Evolutionary conservation across 2,888 invertebrate genomes (phyloP).

Genomic region (Ectropis crepuscularia): DNA sequence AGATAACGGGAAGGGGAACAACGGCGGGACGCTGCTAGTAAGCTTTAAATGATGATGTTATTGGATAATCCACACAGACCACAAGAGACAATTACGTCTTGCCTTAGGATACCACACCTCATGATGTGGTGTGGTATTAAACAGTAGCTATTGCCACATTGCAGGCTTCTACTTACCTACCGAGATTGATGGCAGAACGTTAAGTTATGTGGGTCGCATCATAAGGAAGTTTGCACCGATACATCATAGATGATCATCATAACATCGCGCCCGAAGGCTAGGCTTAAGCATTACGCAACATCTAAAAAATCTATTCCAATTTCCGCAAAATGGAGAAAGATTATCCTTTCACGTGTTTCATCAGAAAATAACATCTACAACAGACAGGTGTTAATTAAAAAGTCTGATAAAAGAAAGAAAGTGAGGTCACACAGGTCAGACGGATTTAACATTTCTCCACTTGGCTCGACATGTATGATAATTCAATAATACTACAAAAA

Average conservation of each 20-base stretch:
- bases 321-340: slow-evolving; percentile 13
- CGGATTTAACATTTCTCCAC: slow-evolving; percentile 35
- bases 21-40: no score
- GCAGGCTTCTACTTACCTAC: slow-evolving; percentile 13
- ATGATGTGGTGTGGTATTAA: slow-evolving; percentile 18
- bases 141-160: slow-evolving; percentile 30
- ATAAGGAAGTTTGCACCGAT: slow-evolving; percentile 14
- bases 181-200: slow-evolving; percentile 7
- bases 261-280: slow-evolving; percentile 9
- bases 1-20: no score
- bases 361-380: slow-evolving; percentile 6
- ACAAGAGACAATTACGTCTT: slow-evolving; percentile 30
- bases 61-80: slow-evolving; percentile 8
- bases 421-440: slow-evolving; percentile 39
- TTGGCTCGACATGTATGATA: slow-evolving; percentile 16
- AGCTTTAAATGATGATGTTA: background rate
- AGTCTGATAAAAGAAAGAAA: slow-evolving; percentile 47
- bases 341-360: background rate
- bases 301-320: background rate
- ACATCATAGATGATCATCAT: slow-evolving; percentile 8
- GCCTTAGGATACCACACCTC: slow-evolving; percentile 31
- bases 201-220: slow-evolving; percentile 11
- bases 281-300: slow-evolving; percentile 6
- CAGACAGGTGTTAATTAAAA: slow-evolving; percentile 46
- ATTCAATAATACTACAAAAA: slow-evolving; percentile 21